Evolutionary conservation across 2,888 invertebrate species (phyloP), one percentile per base, ranked within the genome.

Genomic region (Polymixis lichenea): DNA sequence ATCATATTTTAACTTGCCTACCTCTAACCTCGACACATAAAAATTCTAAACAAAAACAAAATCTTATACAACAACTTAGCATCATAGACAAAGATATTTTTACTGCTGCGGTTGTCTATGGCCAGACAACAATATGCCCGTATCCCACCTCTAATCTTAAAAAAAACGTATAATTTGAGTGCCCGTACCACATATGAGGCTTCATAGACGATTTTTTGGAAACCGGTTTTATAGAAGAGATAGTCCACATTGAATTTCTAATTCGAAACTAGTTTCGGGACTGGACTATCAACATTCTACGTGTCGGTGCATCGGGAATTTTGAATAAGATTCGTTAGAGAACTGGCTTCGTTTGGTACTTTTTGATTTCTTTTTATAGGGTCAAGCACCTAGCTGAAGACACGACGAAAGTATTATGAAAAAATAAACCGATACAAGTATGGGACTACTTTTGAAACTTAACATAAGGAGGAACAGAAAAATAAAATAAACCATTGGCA

Each of bases 91-190:
- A 88, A 80, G 87, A 82, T 68, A 72, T 70, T 82, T 88, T 89
- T 83, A 85, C 80, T 80, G 85, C 80, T 88, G 91, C 84, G 91
- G 92, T 89, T 84, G 85, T 89, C 88, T 90, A 89, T 90, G 88
- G 82, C 70, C 82, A 82, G 81, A 88, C 86, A 85, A 91, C 91
- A 92, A 91, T 92, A 83, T 78, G 75, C 92, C 92, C 92, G 89
- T 91, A 92, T 92, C 75, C 88, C 78, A 85, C 82, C 86, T 87
- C 84, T 80, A 76, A 81, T 83, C 80, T 79, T 28, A 77, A 84
- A 80, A 46, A 46, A 46, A 83, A 65, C 13, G 64, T 69, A 83
- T 79, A 82, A 83, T 80, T 82, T 72, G 61, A 80, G 65, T 61
- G 69, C 58, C 80, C 58, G 60, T 69, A 69, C 76, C 67, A 71